Evolutionary conservation across 2,888 invertebrate genomes (phyloP).

Genomic region (Stenchaetothrips biformis): DNA sequence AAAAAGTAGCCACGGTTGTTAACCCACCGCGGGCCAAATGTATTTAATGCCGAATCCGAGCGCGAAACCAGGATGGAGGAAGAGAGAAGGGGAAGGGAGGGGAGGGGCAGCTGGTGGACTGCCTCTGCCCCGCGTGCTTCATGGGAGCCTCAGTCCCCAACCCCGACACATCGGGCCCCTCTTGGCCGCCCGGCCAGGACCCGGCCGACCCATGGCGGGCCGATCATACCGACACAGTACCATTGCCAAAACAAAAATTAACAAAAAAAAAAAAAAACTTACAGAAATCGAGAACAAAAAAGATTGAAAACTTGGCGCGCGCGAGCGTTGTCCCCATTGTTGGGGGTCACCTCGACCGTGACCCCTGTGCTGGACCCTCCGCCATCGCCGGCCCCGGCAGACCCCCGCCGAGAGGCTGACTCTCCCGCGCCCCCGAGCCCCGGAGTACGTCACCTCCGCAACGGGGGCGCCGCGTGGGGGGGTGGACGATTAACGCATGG

Average conservation of each 20-base stretch:
- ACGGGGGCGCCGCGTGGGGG: neutral
- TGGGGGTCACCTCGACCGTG: neutral
- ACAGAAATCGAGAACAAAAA: neutral
- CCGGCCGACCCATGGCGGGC: too few relatives aligned
- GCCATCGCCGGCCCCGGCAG: too few relatives aligned
- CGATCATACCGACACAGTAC: neutral
- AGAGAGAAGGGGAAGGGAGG: neutral
- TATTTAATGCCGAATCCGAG: neutral
- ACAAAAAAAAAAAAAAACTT: neutral
- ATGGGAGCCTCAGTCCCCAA: neutral
- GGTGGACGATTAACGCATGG: too few relatives aligned
- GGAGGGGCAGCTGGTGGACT: neutral
- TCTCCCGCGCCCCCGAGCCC: neutral
- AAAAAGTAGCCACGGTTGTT: constrained; percentile 21
- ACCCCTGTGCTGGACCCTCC: neutral
- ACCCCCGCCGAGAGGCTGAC: neutral
- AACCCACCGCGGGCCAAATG: neutral
- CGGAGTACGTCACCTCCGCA: too few relatives aligned
- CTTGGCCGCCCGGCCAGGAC: too few relatives aligned
- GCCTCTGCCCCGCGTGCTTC: neutral
- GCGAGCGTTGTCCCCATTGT: too few relatives aligned
- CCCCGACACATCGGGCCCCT: too few relatives aligned
- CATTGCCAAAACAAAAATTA: neutral
- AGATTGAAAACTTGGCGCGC: neutral
- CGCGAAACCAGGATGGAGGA: too few relatives aligned